These are phyloP conservation scores for Portunus trituberculatus DNA, from an alignment of 1,140 invertebrate species.

Conservation along the genomic window DNA sequence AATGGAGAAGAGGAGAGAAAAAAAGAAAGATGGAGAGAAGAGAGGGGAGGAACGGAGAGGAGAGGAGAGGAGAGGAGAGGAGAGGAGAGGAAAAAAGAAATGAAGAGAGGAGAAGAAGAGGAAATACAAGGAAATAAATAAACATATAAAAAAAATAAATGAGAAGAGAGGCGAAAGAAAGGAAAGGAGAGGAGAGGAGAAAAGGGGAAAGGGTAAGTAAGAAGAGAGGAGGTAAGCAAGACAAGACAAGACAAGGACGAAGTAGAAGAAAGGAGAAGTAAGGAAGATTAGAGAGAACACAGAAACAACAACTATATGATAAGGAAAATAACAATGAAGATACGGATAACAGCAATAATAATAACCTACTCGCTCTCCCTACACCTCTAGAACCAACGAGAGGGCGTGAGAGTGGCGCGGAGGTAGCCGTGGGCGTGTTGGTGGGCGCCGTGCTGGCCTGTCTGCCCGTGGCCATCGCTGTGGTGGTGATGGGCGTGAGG, in stretches of 20 bases:
- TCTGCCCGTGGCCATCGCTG: conserved; percentile 61
- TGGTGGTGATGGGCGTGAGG: conserved; percentile 63
- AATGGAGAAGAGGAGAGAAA: no score
- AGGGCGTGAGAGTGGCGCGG: conserved; percentile 54
- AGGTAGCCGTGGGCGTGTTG: conserved; percentile 66
- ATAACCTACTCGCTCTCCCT: neutral
- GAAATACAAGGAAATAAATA: no score
- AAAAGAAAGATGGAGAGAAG: no score
- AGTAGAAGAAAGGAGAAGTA: neutral
- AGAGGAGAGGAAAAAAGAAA: no score
- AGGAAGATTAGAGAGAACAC: neutral
- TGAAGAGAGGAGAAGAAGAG: no score
- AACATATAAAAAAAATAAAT: no score
- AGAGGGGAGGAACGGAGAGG: no score
- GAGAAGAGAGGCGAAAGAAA: no score
- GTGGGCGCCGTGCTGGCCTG: conserved; percentile 67
- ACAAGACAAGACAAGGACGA: neutral
- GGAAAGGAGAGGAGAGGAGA: no score
- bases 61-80: no score
- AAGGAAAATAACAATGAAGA: neutral
- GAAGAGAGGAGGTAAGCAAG: no score
- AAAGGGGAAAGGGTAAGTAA: no score
- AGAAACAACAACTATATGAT: neutral
- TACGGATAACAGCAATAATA: neutral
- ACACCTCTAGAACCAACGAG: conserved; percentile 49